Percentiles rank a stretch among this genome's conserved stretches.
Conservation (phyloP, 2,797 vertebrate species). For the Paedocypris micromegethes region DNA sequence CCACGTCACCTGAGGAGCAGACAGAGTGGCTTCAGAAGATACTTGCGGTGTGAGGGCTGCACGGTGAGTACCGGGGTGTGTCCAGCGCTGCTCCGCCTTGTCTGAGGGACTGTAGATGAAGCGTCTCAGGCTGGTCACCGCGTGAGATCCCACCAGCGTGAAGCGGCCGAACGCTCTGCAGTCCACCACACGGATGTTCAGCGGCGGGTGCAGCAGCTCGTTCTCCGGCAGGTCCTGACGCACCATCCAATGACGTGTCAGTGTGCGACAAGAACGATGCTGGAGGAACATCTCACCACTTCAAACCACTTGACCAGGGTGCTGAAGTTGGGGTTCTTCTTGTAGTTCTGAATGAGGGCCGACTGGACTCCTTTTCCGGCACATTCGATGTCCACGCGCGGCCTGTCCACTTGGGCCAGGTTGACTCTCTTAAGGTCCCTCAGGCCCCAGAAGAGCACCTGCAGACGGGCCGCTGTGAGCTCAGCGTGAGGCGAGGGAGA, state of each 20-base stretch:
- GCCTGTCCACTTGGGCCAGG: conserved; percentile 89
- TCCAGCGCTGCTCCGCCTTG: conserved; percentile 76
- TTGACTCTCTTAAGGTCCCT: conserved; percentile 95
- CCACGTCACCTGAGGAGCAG: conserved; percentile 83
- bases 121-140: conserved; percentile 81
- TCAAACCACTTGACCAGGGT: conserved; percentile 98
- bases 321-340: conserved; percentile 97
- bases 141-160: conserved; percentile 88
- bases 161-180: conserved; percentile 93
- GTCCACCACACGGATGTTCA: conserved; percentile 91
- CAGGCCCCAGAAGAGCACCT: conserved; percentile 97
- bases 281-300: conserved; percentile 75
- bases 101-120: conserved; percentile 85
- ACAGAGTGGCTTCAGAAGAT: conserved; percentile 47
- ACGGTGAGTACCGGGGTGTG: conserved; percentile 68
- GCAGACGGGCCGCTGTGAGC: background rate
- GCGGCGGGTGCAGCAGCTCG: conserved; percentile 89
- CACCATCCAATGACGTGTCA: background rate
- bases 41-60: no score
- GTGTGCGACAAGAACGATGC: no score
- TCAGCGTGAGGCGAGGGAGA: no score
- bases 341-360: conserved; percentile 90
- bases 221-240: conserved; percentile 91
- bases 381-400: conserved; percentile 94
- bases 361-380: conserved; percentile 92